phyloP scores from a whole-genome alignment of 2,797 vertebrate species.

The Dromococcyx pavoninus region DNA sequence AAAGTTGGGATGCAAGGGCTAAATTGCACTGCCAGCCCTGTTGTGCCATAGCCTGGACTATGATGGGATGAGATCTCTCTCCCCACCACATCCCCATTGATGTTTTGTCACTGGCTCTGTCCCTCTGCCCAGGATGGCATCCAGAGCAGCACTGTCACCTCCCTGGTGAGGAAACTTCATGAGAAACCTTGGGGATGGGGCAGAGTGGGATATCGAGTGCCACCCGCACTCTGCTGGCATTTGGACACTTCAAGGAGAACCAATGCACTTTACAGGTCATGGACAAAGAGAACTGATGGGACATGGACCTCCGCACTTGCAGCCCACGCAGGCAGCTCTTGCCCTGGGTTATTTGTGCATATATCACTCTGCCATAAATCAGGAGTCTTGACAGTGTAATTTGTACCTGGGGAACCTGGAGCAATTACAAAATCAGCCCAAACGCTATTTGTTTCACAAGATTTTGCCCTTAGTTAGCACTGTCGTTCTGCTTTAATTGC shows the following conservation, averaged over 20 bases:
- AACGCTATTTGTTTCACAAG: conserved; percentile 25
- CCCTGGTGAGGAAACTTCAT: not conserved
- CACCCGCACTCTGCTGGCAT: not conserved
- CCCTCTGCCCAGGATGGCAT: not conserved
- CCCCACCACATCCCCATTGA: accelerated
- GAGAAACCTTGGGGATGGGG: not conserved
- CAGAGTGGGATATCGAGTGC: not conserved
- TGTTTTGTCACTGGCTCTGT: accelerated
- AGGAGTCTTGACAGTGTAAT: conserved; percentile 22
- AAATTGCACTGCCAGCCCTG: not conserved
- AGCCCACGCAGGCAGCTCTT: not conserved
- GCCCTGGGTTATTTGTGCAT: not conserved
- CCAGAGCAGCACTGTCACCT: not conserved
- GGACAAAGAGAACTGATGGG: not conserved
- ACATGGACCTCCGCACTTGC: not conserved
- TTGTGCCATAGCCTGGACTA: not conserved
- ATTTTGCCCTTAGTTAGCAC: conserved; percentile 56
- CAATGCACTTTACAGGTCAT: not conserved
- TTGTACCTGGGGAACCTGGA: not conserved
- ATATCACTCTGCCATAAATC: not conserved
- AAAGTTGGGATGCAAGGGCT: not conserved
- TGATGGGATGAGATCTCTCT: accelerated
- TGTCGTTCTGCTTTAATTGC: conserved; percentile 50
- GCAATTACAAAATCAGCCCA: conserved; percentile 55
- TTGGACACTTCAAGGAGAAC: not conserved